Conservation (phyloP, 1,140 invertebrate species). For the Drosophila parabipectinata region DNA sequence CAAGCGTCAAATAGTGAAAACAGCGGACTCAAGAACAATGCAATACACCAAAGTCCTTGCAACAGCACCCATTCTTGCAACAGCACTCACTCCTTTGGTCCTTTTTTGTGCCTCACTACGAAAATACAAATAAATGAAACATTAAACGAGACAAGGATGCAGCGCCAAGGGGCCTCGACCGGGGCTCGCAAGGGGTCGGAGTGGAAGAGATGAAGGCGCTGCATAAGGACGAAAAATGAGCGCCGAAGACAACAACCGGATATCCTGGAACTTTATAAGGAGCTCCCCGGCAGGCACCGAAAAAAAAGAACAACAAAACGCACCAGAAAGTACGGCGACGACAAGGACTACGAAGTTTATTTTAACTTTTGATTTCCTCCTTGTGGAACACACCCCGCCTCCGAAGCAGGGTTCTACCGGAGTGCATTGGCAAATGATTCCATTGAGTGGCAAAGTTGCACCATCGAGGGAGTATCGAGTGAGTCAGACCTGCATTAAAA, state of each 20-base stretch:
- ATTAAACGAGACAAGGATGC: slow-evolving; percentile 71
- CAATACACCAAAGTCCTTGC: slow-evolving; percentile 40
- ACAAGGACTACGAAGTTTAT: slow-evolving; percentile 70
- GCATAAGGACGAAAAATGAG: slow-evolving; percentile 74
- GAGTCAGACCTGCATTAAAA: slow-evolving; percentile 60
- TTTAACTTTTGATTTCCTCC: slow-evolving; percentile 81
- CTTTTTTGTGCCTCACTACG: slow-evolving; percentile 34
- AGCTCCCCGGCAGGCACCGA: slow-evolving; percentile 35
- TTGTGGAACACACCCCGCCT: slow-evolving; percentile 21
- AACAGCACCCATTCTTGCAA: slow-evolving; percentile 4
- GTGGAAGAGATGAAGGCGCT: background rate
- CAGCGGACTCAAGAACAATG: slow-evolving; percentile 52
- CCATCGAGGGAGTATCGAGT: slow-evolving; percentile 40
- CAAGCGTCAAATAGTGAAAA: slow-evolving; percentile 82
- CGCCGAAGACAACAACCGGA: slow-evolving; percentile 80
- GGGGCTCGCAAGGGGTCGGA: background rate
- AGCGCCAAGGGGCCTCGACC: slow-evolving; percentile 19
- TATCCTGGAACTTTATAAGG: slow-evolving; percentile 82
- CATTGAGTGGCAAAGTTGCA: slow-evolving; percentile 63
- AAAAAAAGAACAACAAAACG: slow-evolving; percentile 62
- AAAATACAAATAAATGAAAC: slow-evolving; percentile 73
- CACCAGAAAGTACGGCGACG: slow-evolving; percentile 20
- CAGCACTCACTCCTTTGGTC: slow-evolving; percentile 8
- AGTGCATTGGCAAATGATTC: slow-evolving; percentile 57
- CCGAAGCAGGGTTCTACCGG: background rate